phyloP scores from a whole-genome alignment of 2,797 vertebrate species.

The Pterois miles region DNA sequence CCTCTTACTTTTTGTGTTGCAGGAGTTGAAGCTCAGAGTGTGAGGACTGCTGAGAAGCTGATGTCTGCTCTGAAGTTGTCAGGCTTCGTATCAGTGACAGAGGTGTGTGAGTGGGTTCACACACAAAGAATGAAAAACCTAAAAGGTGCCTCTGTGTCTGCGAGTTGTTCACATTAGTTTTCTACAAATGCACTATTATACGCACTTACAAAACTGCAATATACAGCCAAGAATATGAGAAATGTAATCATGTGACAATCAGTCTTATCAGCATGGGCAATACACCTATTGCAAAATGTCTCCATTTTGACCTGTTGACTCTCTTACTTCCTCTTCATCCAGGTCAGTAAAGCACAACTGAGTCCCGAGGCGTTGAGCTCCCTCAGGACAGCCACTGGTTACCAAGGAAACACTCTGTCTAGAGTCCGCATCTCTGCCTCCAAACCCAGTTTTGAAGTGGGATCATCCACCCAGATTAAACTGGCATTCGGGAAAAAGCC shows the following conservation, averaged over 20 bases:
- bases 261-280: not conserved
- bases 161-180: not conserved
- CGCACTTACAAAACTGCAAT: not conserved
- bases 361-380: slow-evolving; percentile 73
- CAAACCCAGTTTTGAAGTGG: slow-evolving; percentile 94
- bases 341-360: slow-evolving; percentile 83
- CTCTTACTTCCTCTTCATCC: not conserved
- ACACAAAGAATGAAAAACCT: not conserved
- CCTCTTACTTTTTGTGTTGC: not conserved
- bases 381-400: slow-evolving; percentile 73
- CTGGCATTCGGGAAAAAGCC: slow-evolving; percentile 86
- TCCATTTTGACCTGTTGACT: not conserved
- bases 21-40: slow-evolving; percentile 43
- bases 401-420: slow-evolving; percentile 77
- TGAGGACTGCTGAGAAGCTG: slow-evolving; percentile 62
- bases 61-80: slow-evolving; percentile 65
- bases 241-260: not conserved
- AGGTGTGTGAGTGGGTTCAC: slow-evolving; percentile 44
- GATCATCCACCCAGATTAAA: slow-evolving; percentile 92
- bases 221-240: not conserved
- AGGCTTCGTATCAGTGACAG: slow-evolving; percentile 62
- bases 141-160: not conserved
- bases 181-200: not conserved
- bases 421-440: slow-evolving; percentile 84
- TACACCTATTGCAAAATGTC: not conserved